phyloP scores from a whole-genome alignment of 1,140 invertebrate species.

The Telenomus remus region DNA sequence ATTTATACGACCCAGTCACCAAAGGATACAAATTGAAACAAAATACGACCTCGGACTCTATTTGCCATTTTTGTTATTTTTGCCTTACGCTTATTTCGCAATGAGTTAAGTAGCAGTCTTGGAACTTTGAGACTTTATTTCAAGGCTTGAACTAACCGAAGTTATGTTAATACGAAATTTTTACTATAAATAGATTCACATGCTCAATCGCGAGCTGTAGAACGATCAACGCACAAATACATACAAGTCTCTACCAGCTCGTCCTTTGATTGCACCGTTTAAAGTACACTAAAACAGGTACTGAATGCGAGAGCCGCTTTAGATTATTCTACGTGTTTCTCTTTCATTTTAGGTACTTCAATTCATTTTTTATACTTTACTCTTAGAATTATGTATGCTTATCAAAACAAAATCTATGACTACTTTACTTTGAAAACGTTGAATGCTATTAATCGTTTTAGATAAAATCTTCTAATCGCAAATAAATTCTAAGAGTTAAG shows the following conservation, averaged over 20 bases:
- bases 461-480: too few species aligned
- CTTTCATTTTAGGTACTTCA: too few species aligned
- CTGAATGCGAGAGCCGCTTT: constrained; percentile 50
- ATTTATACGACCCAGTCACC: constrained; percentile 5
- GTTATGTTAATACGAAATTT: constrained; percentile 63
- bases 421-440: too few species aligned
- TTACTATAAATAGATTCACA: constrained; percentile 67
- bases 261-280: constrained; percentile 1
- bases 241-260: constrained; percentile 7
- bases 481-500: too few species aligned
- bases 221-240: constrained; percentile 24
- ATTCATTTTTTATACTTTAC: too few species aligned
- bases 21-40: constrained; percentile 5
- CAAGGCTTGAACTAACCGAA: constrained; percentile 64
- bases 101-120: constrained; percentile 49
- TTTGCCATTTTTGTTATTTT: not conserved
- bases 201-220: constrained; percentile 41
- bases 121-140: constrained; percentile 61
- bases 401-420: too few species aligned
- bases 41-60: not conserved
- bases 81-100: not conserved
- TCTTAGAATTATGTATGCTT: too few species aligned
- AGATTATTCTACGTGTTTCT: constrained; percentile 10
- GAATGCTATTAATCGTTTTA: too few species aligned
- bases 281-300: constrained; percentile 64